Evolutionary conservation across 2,113 vertebrate species (phyloP), one percentile per base, ranked within the genome.

Genomic region (Aythya baeri): DNA sequence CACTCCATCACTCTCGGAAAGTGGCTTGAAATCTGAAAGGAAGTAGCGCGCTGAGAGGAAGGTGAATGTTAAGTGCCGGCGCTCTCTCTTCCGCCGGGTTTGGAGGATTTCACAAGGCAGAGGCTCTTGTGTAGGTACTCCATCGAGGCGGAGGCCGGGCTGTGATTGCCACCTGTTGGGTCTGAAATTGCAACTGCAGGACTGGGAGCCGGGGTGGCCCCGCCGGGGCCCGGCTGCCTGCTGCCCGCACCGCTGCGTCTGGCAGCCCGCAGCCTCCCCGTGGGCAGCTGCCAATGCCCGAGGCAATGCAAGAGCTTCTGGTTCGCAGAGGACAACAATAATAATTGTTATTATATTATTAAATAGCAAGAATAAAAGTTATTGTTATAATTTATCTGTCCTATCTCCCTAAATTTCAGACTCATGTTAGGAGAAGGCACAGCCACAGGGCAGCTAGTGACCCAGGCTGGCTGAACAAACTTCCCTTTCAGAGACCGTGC

Each of bases 161-260:
- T 50, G 38, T 5, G 32, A 82, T 93, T 96, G 95, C 90, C 91
- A 86, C 82, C 93, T 94, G 63, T 96, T 89, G 94, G 94, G 87
- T 93, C 27, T 85, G 79, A n/a, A 67, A 82, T 6, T 4, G 86
- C 83, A 92, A 55, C 52, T 91, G 83, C 86, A 73, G 68, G 57
- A 36, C 46, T 8, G 2, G 61, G 52, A 72, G 16, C 21, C 46
- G 31, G 50, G 68, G 46, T 49, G 46, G 20, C 20, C 46, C 20
- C 21, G 25, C 34, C 14, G 36, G 7, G 36, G 34, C 34, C 34
- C 2, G 46, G 46, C 46, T 49, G 46, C 46, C 46, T 49, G 46
- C 46, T 46, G 46, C 46, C 46, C 18, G 17, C 46, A 49, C 46
- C 10, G 46, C 46, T 49, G 46, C 46, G 21, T 20, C 46, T 49